These are phyloP conservation scores for Nasonia giraulti DNA, from an alignment of 1,140 invertebrate species.

Conservation along the genomic window DNA sequence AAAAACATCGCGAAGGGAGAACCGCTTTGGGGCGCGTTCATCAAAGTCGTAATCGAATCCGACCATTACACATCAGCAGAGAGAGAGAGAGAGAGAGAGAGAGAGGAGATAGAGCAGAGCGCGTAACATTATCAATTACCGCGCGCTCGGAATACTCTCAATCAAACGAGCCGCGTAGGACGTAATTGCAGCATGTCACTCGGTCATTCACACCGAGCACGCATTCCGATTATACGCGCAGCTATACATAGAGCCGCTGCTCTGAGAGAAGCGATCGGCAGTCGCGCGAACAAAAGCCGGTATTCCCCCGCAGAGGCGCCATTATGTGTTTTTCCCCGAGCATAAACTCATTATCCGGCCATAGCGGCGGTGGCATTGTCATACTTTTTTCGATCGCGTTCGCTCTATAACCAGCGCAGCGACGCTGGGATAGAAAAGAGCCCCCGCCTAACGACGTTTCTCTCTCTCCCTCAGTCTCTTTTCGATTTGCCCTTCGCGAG, in stretches of 20 bases:
- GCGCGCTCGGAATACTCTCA: background rate
- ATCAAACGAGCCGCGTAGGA: conserved; percentile 13
- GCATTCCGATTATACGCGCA: background rate
- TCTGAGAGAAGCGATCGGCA: background rate
- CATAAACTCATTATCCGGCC: conserved; percentile 14
- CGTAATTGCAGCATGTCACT: background rate
- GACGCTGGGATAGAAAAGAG: background rate
- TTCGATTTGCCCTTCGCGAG: background rate
- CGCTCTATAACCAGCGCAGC: background rate
- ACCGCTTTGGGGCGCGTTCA: background rate
- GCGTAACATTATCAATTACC: conserved; percentile 34
- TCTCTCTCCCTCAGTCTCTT: background rate
- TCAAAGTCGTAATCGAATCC: background rate
- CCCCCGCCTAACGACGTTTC: background rate
- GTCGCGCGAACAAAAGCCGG: background rate
- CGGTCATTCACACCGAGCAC: background rate
- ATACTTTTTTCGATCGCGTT: conserved; percentile 1
- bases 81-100: background rate
- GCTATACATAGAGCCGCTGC: background rate
- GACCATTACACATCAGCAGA: background rate
- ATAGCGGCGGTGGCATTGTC: background rate
- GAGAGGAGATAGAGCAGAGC: background rate
- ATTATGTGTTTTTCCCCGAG: conserved; percentile 9
- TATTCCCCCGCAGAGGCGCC: background rate
- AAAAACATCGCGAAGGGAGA: background rate